phyloP scores from a whole-genome alignment of 64 coral and sea anemone species.

The Anthopleura sola region DNA sequence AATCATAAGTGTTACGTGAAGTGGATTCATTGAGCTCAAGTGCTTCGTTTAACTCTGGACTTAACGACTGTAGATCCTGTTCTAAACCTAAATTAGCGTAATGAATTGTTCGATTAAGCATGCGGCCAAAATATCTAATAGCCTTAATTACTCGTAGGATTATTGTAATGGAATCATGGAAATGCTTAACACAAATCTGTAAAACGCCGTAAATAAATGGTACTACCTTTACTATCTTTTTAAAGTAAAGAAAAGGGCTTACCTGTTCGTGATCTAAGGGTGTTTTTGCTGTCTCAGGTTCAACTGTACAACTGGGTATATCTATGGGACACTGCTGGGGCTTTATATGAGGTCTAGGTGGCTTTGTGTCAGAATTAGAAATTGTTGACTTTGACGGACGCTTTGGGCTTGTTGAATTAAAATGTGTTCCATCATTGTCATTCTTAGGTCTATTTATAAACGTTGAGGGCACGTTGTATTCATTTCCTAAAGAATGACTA shows the following conservation, averaged over 20 bases:
- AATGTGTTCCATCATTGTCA: neutral
- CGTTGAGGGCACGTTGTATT: neutral
- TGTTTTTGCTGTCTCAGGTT: too few relatives aligned
- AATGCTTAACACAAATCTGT: neutral
- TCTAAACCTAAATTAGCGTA: neutral
- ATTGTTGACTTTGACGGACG: too few relatives aligned
- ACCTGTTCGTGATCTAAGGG: neutral
- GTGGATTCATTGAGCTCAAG: neutral
- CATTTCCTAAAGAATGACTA: neutral
- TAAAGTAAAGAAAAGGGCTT: neutral
- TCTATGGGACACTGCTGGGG: too few relatives aligned
- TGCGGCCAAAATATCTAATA: neutral
- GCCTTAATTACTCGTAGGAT: neutral
- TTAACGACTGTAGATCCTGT: neutral
- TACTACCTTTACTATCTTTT: neutral
- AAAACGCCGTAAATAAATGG: neutral
- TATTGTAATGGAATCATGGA: neutral
- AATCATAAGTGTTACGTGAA: neutral
- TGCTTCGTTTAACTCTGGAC: neutral
- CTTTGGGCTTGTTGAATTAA: neutral
- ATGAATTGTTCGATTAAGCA: too few relatives aligned
- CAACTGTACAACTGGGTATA: too few relatives aligned
- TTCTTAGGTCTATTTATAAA: neutral
- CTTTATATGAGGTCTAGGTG: too few relatives aligned
- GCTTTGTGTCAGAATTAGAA: too few relatives aligned